phyloP scores from a whole-genome alignment of 2,888 invertebrate genomes.

The Ctenicera cuprea region DNA sequence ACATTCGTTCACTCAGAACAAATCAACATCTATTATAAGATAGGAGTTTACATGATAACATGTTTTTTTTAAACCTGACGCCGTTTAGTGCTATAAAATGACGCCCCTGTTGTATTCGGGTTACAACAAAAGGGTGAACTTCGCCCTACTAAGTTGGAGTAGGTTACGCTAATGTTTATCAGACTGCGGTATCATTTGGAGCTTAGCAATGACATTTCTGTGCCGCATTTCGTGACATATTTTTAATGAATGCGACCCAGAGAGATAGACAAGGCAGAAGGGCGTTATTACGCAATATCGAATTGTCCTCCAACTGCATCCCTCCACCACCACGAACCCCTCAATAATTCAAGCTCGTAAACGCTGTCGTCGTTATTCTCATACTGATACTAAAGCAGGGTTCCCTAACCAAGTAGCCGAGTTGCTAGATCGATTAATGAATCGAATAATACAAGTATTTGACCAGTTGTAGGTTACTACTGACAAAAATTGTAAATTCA shows the following conservation, averaged over 20 bases:
- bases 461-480: too few species aligned
- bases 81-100: too few species aligned
- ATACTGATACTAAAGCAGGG: constrained; percentile 1
- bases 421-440: too few species aligned
- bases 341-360: constrained; percentile 1
- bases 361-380: background rate
- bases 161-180: constrained; percentile 36
- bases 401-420: too few species aligned
- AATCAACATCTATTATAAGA: too few species aligned
- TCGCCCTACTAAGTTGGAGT: constrained; percentile 19
- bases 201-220: constrained; percentile 30
- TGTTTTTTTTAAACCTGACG: background rate
- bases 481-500: too few species aligned
- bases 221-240: constrained; percentile 6
- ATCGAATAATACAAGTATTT: too few species aligned
- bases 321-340: background rate
- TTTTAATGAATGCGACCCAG: constrained; percentile 22
- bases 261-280: constrained; percentile 4
- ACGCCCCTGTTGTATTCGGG: background rate
- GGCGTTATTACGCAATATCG: constrained; percentile 4
- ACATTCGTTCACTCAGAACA: too few species aligned
- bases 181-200: constrained; percentile 27
- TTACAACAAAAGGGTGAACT: constrained; percentile 19
- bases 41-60: background rate
- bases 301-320: constrained; percentile 13